Conservation (phyloP, 2,888 invertebrate species). For the Drosophila tripunctata region DNA sequence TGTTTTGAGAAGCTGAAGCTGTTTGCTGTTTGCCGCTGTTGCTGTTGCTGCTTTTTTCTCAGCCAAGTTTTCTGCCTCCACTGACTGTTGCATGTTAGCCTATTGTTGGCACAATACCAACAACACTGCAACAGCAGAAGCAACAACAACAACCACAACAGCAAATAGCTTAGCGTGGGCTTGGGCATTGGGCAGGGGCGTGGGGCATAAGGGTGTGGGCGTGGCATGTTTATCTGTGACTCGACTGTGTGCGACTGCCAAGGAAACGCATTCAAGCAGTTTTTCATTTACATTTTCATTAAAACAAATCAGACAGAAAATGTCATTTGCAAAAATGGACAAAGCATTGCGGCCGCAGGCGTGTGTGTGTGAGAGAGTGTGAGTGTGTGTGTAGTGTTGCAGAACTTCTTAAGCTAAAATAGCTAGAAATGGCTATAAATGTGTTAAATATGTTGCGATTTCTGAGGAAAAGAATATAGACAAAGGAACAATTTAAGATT, state of each 20-base stretch:
- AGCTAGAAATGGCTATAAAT: too few relatives aligned
- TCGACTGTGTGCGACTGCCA: constrained; percentile 50
- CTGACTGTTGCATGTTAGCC: constrained; percentile 66
- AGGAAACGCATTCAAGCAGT: constrained; percentile 76
- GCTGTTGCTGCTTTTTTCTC: constrained; percentile 6
- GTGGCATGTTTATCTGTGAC: constrained; percentile 57
- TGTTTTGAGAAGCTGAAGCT: constrained; percentile 2
- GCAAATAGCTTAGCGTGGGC: constrained; percentile 55
- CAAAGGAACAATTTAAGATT: too few relatives aligned
- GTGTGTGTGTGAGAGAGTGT: neutral
- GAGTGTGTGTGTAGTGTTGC: neutral
- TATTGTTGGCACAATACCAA: constrained; percentile 52
- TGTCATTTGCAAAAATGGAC: constrained; percentile 70
- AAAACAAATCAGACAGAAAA: constrained; percentile 77
- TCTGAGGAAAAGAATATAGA: too few relatives aligned
- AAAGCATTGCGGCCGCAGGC: constrained; percentile 64
- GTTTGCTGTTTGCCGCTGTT: neutral
- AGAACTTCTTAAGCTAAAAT: too few relatives aligned
- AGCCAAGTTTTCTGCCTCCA: constrained; percentile 53
- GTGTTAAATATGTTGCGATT: too few relatives aligned
- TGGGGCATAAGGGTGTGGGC: constrained; percentile 26
- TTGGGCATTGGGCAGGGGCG: constrained; percentile 22
- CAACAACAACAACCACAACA: constrained; percentile 27
- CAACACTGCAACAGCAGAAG: constrained; percentile 32
- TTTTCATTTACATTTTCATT: constrained; percentile 70